Evolutionary conservation across 2,113 vertebrate species (phyloP), one percentile per base, ranked within the genome.

Genomic region (Perca flavescens): DNA sequence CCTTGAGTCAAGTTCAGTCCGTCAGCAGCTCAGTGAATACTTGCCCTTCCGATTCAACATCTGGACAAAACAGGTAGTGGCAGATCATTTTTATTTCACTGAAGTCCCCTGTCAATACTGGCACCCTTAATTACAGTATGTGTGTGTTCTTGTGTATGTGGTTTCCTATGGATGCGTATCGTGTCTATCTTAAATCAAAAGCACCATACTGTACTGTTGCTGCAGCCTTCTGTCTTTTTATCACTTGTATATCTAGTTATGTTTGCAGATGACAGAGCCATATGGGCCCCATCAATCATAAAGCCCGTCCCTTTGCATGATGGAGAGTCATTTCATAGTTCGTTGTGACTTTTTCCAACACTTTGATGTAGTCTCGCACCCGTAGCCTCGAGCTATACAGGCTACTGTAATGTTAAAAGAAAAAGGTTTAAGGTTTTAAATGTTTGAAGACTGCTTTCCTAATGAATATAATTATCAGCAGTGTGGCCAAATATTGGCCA

Each of bases 221-320:
- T 57, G 64, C 67, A 54, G 64, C 72, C 70, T 28, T 74, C 60
- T 70, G 46, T 58, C 62, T 77, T 49, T 46, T 58, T 25, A 77
- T 74, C 56, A 62, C n/a, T 53, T 25, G 43, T 68, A 50, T 76
- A 63, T 73, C 25, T 58, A 11, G 57, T 77, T 57, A 68, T 58
- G 79, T 66, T 79, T 89, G 74, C 81, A 77, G 80, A 86, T 84
- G 80, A 85, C 66, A 10, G 72, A 40, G 69, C 92, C 94, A 92
- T 91, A 91, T 91, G 92, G 86, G 80, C 34, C 46, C 73, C 65
- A 74, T 92, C 84, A 86, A 62, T 86, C 76, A 68, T 72, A 1
- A 61, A 63, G 10, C 10, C 10, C 53, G 2, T 74, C 47, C n/a
- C n/a, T 75, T 17, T 3, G 22, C 43, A 0, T 40, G 81, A 53